phyloP scores from a whole-genome alignment of 2,888 invertebrate species.

The Neelides folsomi region DNA sequence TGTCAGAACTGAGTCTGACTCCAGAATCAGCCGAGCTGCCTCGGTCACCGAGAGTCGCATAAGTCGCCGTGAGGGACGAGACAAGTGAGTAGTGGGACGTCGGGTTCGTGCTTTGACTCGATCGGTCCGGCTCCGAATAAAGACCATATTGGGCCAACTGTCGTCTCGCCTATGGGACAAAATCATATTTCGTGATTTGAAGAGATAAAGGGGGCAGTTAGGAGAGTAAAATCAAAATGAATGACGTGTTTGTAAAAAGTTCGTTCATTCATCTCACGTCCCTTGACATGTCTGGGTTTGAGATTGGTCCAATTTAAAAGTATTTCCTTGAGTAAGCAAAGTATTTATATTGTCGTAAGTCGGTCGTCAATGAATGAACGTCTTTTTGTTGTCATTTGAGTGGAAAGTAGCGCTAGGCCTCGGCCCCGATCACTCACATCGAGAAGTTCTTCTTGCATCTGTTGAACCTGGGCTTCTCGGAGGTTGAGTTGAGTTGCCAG shows the following conservation, averaged over 20 bases:
- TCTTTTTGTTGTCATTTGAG: no score
- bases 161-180: slow-evolving; percentile 48
- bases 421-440: slow-evolving; percentile 46
- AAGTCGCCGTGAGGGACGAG: slow-evolving; percentile 32
- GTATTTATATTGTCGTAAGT: no score
- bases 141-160: slow-evolving; percentile 57
- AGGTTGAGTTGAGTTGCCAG: slow-evolving; percentile 76
- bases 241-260: not conserved
- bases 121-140: slow-evolving; percentile 63
- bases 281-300: no score
- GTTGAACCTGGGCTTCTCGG: slow-evolving; percentile 70
- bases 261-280: not conserved
- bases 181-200: not conserved
- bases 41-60: slow-evolving; percentile 30
- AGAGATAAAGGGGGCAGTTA: not conserved
- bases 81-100: slow-evolving; percentile 32
- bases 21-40: slow-evolving; percentile 63
- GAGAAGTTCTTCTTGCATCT: slow-evolving; percentile 69
- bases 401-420: no score
- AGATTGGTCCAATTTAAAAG: no score
- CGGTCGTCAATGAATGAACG: no score
- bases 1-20: slow-evolving; percentile 67
- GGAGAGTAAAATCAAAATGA: not conserved
- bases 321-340: no score
- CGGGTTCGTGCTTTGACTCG: slow-evolving; percentile 25